Base-by-base conservation (phyloP, 2,113 vertebrate species). In the Psilopsiagon aurifrons region DNA sequence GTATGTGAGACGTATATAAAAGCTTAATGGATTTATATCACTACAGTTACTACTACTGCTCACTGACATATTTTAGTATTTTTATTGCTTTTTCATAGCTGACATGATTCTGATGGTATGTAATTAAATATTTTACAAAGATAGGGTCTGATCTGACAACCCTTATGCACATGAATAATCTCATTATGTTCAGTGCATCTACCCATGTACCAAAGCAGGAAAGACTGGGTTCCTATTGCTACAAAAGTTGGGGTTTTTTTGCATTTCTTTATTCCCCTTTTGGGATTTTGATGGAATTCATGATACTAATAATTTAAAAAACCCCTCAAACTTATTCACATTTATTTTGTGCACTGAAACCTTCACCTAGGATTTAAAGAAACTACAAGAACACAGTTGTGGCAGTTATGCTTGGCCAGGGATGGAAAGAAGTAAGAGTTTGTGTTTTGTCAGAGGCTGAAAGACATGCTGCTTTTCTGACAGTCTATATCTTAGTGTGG, bases 71-170 rank as follows among this genome's bases (percentile, higher is more conserved):
- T 83, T 91, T 78, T 51, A 86, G 71, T 94, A 74, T 86, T 94
- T 95, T 94, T 91, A 92, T 92, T 89, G 92, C 90, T 93, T 95
- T 94, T 94, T 94, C 89, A 94, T 92, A 96, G 92, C 63, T 94
- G 91, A 92, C 86, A 86, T 66, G 59, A 85, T 94, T 88, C 84
- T 94, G 94, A 94, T 92, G 81, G 86, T 68, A 88, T 70, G 67
- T 78, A 96, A 86, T 97, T 96, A 96, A 94, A 87, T 89, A 96
- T 95, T 96, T 91, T 86, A 95, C 93, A 88, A 96, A 94, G 86
- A 88, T 67, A 73, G 78, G 84, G 84, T 79, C 79, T 95, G 92
- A 95, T 97, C 90, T 2, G 2, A 83, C 88, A 94, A 91, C 83
- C 76, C 66, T 86, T 88, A 73, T 82, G 88, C 75, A 92, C 76